phyloP scores from a whole-genome alignment of 1,140 invertebrate genomes.

The Drosophila kepulauana region DNA sequence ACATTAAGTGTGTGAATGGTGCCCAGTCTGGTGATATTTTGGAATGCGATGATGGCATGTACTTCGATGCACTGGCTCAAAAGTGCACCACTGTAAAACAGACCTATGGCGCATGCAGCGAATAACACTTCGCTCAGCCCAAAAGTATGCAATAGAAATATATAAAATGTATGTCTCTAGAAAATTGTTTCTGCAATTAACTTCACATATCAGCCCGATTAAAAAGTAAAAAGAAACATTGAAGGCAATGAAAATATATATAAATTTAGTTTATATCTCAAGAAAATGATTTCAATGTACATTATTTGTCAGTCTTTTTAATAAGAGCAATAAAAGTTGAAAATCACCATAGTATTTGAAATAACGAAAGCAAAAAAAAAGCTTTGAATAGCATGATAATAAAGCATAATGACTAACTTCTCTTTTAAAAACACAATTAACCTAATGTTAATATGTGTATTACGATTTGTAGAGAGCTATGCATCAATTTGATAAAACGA shows the following conservation, averaged over 20 bases:
- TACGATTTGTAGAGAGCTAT: too few species aligned
- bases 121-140: neutral
- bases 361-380: too few species aligned
- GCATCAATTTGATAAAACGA: too few species aligned
- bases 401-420: too few species aligned
- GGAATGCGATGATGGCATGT: conserved; percentile 27
- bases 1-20: conserved; percentile 55
- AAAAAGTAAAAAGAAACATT: neutral
- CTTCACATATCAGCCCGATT: neutral
- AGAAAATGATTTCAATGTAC: too few species aligned
- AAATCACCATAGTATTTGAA: too few species aligned
- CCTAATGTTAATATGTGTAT: too few species aligned
- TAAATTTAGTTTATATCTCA: too few species aligned
- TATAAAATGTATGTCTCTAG: neutral
- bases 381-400: too few species aligned
- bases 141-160: conserved; percentile 8
- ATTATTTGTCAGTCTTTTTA: too few species aligned
- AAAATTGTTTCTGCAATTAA: neutral
- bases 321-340: too few species aligned
- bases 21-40: neutral
- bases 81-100: conserved; percentile 17
- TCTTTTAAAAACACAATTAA: too few species aligned
- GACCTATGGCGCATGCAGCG: conserved; percentile 8
- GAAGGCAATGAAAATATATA: neutral
- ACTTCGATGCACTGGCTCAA: conserved; percentile 44